A percentile compares a stretch with the other conserved stretches of the same genome.
phyloP scores from a whole-genome alignment of 2,113 vertebrate genomes.

The Chaetorhynchus papuensis region DNA sequence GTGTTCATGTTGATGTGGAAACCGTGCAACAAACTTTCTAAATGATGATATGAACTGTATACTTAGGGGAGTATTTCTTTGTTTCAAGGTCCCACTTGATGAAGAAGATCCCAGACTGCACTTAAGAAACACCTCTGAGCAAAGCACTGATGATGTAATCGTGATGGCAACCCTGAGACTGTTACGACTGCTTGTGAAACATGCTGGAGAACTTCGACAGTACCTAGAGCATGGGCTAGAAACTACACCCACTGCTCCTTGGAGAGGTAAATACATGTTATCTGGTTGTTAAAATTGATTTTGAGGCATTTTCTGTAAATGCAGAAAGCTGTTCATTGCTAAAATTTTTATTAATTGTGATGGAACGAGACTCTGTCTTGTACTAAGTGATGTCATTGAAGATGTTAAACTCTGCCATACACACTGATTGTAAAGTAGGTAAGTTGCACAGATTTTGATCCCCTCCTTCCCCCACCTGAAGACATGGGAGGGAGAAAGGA shows the following conservation, averaged over 20 bases:
- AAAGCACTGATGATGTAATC: constrained; percentile 95
- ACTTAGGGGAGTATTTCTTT: background rate
- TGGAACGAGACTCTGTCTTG: background rate
- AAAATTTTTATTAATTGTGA: background rate
- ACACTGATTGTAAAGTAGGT: background rate
- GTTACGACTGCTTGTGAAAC: constrained; percentile 91
- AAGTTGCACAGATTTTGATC: background rate
- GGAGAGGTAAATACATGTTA: constrained; percentile 80
- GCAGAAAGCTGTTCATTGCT: background rate
- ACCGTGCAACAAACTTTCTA: background rate
- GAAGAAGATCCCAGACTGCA: constrained; percentile 90
- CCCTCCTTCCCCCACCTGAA: background rate
- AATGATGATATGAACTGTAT: background rate
- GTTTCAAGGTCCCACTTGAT: constrained; percentile 81
- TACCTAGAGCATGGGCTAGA: constrained; percentile 92
- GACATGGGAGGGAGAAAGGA: background rate
- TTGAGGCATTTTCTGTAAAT: background rate
- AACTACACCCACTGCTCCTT: constrained; percentile 93
- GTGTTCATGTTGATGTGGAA: background rate
- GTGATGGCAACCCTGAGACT: constrained; percentile 96
- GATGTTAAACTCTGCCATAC: background rate
- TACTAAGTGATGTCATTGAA: background rate
- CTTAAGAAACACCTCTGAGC: constrained; percentile 80
- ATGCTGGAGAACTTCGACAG: constrained; percentile 94
- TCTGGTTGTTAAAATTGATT: background rate